phyloP scores from a whole-genome alignment of 2,888 invertebrate species.

The Lasioglossum leucozonium region DNA sequence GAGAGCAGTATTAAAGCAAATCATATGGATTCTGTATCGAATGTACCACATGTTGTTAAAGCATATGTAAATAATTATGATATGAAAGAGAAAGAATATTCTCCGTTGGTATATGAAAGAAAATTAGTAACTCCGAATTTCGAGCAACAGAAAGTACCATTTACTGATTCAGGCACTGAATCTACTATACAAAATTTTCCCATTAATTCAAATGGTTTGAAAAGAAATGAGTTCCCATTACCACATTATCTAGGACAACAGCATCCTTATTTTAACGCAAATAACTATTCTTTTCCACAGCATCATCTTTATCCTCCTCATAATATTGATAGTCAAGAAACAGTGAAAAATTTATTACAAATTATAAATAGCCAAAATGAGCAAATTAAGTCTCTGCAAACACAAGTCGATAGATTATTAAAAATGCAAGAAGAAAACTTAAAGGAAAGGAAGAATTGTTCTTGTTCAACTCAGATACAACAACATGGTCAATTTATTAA shows the following conservation, averaged over 20 bases:
- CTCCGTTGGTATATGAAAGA: constrained; percentile 17
- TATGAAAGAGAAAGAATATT: constrained; percentile 21
- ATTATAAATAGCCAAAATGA: constrained; percentile 89
- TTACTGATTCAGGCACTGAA: constrained; percentile 14
- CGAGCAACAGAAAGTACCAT: constrained; percentile 33
- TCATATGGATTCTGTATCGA: neutral
- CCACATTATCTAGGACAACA: constrained; percentile 43
- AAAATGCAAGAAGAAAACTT: constrained; percentile 78
- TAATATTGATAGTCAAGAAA: constrained; percentile 73
- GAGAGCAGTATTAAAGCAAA: constrained; percentile 1
- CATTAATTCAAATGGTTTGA: constrained; percentile 23
- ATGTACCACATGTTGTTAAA: constrained; percentile 8
- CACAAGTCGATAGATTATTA: constrained; percentile 87
- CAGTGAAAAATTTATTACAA: constrained; percentile 86
- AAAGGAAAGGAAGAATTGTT: constrained; percentile 70
- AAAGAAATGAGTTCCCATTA: constrained; percentile 45
- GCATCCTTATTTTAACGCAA: constrained; percentile 57
- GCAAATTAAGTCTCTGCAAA: constrained; percentile 88
- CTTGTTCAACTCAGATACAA: constrained; percentile 68
- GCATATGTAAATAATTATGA: constrained; percentile 9
- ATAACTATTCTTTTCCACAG: constrained; percentile 58
- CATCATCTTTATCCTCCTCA: constrained; percentile 59
- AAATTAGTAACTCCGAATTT: constrained; percentile 18
- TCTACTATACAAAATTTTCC: constrained; percentile 13
- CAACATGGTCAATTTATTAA: constrained; percentile 79